These are phyloP conservation scores for Hetaerina titia DNA, from an alignment of 2,888 invertebrate genomes.

Conservation along the genomic window DNA sequence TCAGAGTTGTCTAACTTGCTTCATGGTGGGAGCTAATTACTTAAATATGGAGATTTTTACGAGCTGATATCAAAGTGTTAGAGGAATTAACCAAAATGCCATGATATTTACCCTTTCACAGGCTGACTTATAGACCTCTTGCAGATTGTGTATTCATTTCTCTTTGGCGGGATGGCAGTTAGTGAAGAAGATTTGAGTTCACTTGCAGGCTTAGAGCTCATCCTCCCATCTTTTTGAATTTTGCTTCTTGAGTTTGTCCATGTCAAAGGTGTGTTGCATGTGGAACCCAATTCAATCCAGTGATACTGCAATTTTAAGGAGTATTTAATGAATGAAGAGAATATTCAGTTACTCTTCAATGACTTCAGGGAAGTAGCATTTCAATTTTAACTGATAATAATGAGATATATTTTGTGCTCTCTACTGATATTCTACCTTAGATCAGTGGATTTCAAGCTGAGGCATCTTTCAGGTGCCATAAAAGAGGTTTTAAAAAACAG, in stretches of 20 bases:
- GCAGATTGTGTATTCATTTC: neutral
- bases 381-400: neutral
- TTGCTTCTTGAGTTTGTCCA: neutral
- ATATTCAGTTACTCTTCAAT: neutral
- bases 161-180: neutral
- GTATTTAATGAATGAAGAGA: neutral
- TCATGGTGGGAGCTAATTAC: too few relatives aligned
- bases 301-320: conserved; percentile 34
- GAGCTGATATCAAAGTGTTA: too few relatives aligned
- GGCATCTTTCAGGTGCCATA: neutral
- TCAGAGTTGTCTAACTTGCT: too few relatives aligned
- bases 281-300: conserved; percentile 8
- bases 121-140: conserved; percentile 22
- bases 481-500: neutral
- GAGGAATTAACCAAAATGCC: too few relatives aligned
- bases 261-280: neutral
- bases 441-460: neutral
- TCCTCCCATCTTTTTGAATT: neutral
- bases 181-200: conserved; percentile 1
- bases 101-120: conserved; percentile 9
- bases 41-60: too few relatives aligned
- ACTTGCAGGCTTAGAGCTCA: neutral
- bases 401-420: neutral
- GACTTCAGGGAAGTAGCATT: neutral
- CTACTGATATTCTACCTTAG: neutral